Percentiles rank a stretch among this genome's conserved stretches.
Conservation (phyloP, 2,888 invertebrate genomes). For the Diaphora mendica region DNA sequence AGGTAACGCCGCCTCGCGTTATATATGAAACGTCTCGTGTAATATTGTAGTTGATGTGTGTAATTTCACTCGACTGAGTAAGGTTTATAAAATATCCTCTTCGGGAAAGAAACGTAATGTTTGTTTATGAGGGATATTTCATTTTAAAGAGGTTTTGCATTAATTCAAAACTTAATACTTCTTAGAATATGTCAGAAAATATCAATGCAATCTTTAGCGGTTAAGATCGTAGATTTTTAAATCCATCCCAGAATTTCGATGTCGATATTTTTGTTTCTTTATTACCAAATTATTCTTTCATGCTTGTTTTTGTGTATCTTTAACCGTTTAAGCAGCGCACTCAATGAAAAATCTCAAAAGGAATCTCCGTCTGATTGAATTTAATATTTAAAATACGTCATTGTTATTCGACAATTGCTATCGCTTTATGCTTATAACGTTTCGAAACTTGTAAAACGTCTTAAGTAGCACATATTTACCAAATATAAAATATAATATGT, state of each 20-base stretch:
- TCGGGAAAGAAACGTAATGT: not conserved
- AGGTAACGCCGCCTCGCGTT: slow-evolving; percentile 13
- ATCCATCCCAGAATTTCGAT: too few relatives aligned
- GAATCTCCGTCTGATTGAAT: too few relatives aligned
- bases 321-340: too few relatives aligned
- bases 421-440: not conserved
- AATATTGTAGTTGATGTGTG: slow-evolving; percentile 12
- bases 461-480: not conserved
- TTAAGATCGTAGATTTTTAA: too few relatives aligned
- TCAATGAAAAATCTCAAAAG: too few relatives aligned
- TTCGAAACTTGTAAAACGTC: not conserved
- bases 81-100: slow-evolving; percentile 3
- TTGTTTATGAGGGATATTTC: not conserved
- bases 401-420: not conserved
- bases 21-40: slow-evolving; percentile 7
- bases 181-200: not conserved
- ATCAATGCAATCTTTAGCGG: too few relatives aligned
- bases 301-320: too few relatives aligned
- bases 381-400: not conserved
- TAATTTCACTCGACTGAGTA: slow-evolving; percentile 11
- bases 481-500: not conserved
- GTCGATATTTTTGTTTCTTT: too few relatives aligned
- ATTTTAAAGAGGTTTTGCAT: not conserved
- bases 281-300: too few relatives aligned
- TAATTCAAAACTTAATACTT: not conserved